Conservation (phyloP, 53 echinoderm and acorn worm species). For the Echinarachnius parma region DNA sequence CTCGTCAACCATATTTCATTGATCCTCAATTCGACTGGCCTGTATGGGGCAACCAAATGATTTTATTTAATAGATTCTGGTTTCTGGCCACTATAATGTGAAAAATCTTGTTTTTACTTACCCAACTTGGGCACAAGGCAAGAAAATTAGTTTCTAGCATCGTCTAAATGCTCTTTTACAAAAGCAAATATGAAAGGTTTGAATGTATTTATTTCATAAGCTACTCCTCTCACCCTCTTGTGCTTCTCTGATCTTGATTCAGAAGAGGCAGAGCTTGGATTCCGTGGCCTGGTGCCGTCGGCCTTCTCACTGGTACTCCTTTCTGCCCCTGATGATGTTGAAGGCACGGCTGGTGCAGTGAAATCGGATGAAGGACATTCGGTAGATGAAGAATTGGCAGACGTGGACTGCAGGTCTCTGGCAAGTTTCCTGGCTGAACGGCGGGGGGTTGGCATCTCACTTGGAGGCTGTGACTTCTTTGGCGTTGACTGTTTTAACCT, state of each 20-base stretch:
- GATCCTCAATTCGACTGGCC: no score
- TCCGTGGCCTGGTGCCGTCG: not conserved
- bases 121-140: no score
- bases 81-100: no score
- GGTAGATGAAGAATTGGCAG: constrained; percentile 10
- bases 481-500: constrained; percentile 22
- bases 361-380: not conserved
- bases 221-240: constrained; percentile 42
- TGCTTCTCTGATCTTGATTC: constrained; percentile 48
- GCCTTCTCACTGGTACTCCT: not conserved
- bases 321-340: not conserved
- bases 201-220: no score
- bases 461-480: not conserved
- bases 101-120: no score
- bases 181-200: no score
- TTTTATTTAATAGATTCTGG: no score
- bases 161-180: no score
- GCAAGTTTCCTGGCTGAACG: constrained; percentile 37
- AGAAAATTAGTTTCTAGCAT: no score
- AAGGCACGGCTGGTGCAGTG: not conserved
- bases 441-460: constrained; percentile 27
- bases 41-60: no score
- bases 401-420: constrained; percentile 2
- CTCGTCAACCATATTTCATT: no score
- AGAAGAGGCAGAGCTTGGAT: not conserved